These are phyloP conservation scores for Nasalis larvatus DNA, from an alignment of 2,113 vertebrate genomes.

Conservation along the genomic window DNA sequence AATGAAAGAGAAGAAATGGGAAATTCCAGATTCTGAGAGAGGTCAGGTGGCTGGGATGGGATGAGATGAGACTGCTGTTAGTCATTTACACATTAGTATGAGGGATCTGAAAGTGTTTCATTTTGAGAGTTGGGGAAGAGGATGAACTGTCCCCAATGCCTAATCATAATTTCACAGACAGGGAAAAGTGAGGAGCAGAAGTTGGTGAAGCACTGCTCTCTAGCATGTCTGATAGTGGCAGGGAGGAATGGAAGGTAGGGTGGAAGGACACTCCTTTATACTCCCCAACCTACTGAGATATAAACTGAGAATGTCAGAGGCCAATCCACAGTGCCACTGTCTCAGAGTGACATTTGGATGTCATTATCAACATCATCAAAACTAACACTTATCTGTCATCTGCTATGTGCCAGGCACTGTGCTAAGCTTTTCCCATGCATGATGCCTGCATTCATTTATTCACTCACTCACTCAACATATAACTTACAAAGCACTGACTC, in stretches of 20 bases:
- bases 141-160: too few relatives aligned
- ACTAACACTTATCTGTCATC: not conserved
- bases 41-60: not conserved
- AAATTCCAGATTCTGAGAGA: not conserved
- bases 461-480: not conserved
- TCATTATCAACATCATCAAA: not conserved
- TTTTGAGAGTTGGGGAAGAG: not conserved
- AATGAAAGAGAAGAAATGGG: not conserved
- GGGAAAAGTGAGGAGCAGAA: not conserved
- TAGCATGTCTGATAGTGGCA: not conserved
- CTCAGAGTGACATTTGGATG: not conserved
- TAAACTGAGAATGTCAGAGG: not conserved
- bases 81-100: not conserved
- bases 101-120: not conserved
- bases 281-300: not conserved
- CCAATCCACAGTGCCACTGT: not conserved
- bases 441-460: not conserved
- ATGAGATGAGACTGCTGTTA: not conserved
- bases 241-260: not conserved
- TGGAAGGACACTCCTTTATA: not conserved
- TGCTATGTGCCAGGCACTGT: not conserved
- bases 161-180: not conserved
- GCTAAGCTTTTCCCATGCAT: not conserved
- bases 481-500: not conserved
- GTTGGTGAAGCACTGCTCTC: too few relatives aligned